Conservation (phyloP, 1,140 invertebrate species). For the Drosophila chauvacae region DNA sequence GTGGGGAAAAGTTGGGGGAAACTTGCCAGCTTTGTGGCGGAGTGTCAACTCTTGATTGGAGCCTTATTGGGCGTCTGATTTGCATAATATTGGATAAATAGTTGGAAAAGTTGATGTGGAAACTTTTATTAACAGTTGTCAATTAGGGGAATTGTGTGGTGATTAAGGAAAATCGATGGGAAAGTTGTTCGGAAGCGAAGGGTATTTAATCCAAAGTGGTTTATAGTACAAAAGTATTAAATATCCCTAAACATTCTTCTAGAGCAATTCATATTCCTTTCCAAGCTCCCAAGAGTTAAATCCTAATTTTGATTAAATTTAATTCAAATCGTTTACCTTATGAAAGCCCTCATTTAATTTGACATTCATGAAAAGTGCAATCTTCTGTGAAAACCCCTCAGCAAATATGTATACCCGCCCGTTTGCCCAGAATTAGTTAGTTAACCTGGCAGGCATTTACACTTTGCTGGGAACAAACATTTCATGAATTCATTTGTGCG, state of each 20-base stretch:
- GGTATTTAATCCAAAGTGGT: neutral
- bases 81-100: conserved; percentile 66
- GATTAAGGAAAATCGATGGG: neutral
- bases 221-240: neutral
- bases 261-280: neutral
- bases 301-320: neutral
- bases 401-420: conserved; percentile 9
- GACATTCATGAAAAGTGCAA: conserved; percentile 40
- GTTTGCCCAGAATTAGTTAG: conserved; percentile 27
- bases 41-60: conserved; percentile 24
- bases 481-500: conserved; percentile 77
- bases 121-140: conserved; percentile 28
- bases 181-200: neutral
- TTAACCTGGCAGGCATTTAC: conserved; percentile 57
- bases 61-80: conserved; percentile 51
- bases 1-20: neutral
- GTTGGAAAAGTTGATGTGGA: conserved; percentile 26
- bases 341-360: conserved; percentile 28
- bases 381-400: conserved; percentile 6
- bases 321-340: conserved; percentile 1
- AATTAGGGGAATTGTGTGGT: conserved; percentile 6
- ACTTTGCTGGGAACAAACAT: conserved; percentile 66
- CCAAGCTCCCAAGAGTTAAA: neutral
- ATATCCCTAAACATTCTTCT: neutral
- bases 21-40: conserved; percentile 6